These are phyloP conservation scores for Aptenodytes patagonicus DNA, from an alignment of 2,113 vertebrate genomes.

Conservation along the genomic window DNA sequence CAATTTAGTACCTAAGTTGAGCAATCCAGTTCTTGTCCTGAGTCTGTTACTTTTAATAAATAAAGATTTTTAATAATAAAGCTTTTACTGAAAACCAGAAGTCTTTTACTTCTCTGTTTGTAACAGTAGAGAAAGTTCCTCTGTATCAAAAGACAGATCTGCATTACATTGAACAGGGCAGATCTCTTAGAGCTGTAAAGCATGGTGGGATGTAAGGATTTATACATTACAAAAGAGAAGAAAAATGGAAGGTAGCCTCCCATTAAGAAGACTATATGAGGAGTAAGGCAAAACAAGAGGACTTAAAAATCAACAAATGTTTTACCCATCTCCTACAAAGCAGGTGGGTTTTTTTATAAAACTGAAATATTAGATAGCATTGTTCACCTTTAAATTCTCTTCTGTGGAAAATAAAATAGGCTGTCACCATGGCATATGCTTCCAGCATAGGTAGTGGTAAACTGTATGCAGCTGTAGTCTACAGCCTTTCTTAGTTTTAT, in stretches of 20 bases:
- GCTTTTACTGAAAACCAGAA: not conserved
- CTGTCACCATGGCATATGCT: not conserved
- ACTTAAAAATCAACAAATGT: not conserved
- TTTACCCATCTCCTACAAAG: not conserved
- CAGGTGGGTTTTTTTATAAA: not conserved
- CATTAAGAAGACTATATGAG: not conserved
- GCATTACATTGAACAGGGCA: not conserved
- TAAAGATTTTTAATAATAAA: not conserved
- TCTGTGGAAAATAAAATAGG: not conserved
- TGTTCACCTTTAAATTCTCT: not conserved
- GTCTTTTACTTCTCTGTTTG: not conserved
- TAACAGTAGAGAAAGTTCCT: not conserved
- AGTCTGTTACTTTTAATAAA: not conserved
- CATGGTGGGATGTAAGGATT: not conserved
- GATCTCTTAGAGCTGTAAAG: not conserved
- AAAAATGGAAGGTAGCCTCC: not conserved
- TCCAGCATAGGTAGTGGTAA: not conserved
- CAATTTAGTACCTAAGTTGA: not conserved
- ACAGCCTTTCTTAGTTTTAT: not conserved
- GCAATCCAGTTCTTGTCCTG: not conserved
- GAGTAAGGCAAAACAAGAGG: not conserved
- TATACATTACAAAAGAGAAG: not conserved
- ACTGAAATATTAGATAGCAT: not conserved
- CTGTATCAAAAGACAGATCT: not conserved
- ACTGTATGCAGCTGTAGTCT: not conserved